These are phyloP conservation scores for Linyphia triangularis DNA, from an alignment of 2,888 invertebrate genomes.

Conservation along the genomic window DNA sequence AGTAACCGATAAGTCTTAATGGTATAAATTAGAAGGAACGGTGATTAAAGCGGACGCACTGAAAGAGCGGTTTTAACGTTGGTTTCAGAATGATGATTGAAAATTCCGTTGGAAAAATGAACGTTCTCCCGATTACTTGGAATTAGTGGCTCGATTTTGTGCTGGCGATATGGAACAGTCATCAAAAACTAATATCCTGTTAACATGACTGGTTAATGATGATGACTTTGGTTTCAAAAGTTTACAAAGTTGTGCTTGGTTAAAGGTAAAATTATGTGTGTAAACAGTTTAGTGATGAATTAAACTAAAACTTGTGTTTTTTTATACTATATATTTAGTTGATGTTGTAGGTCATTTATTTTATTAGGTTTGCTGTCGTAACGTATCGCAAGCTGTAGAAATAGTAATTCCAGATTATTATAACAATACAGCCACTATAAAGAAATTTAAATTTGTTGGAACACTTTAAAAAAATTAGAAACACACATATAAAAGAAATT, in stretches of 20 bases:
- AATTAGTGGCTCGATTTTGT: conserved; percentile 12
- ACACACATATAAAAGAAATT: too few relatives aligned
- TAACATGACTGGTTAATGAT: conserved; percentile 39
- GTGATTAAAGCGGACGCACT: not conserved
- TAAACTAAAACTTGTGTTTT: not conserved
- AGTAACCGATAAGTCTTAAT: conserved; percentile 27
- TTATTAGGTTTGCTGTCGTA: too few relatives aligned
- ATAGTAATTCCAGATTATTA: too few relatives aligned
- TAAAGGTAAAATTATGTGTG: not conserved
- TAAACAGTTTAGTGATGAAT: not conserved
- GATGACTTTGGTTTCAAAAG: conserved; percentile 1
- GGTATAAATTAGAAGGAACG: conserved; percentile 39
- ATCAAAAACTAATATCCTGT: conserved; percentile 50
- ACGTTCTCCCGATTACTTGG: conserved; percentile 27
- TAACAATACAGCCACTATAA: too few relatives aligned
- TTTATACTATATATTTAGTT: too few relatives aligned
- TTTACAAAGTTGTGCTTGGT: too few relatives aligned
- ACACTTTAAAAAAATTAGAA: too few relatives aligned
- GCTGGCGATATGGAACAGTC: conserved; percentile 12
- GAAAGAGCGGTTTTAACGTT: not conserved
- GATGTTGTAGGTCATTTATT: too few relatives aligned
- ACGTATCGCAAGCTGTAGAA: too few relatives aligned
- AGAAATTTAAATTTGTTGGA: too few relatives aligned
- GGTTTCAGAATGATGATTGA: conserved; percentile 38
- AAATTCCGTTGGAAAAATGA: conserved; percentile 12